Percentiles rank a stretch among this genome's conserved stretches.
These are phyloP conservation scores for Gavialis gangeticus DNA, from an alignment of 2,113 vertebrate species.

Conservation along the genomic window DNA sequence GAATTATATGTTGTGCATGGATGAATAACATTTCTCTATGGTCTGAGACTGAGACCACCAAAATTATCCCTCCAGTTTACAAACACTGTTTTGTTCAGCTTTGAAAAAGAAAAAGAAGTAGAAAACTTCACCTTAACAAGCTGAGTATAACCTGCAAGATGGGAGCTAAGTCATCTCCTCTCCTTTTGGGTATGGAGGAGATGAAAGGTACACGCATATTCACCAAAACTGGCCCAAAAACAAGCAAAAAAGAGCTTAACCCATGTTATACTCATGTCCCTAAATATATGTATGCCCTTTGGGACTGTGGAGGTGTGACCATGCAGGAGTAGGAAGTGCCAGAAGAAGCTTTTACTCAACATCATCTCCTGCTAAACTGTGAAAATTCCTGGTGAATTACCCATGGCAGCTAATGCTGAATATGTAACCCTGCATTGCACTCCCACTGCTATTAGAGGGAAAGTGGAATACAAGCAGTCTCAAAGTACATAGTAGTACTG, in stretches of 20 bases:
- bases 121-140: conserved; percentile 17
- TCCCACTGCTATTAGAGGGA: not conserved
- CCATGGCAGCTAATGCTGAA: not conserved
- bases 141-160: not conserved
- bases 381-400: not conserved
- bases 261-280: not conserved
- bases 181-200: not conserved
- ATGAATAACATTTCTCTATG: conserved; percentile 71
- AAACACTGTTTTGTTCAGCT: conserved; percentile 51
- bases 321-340: not conserved
- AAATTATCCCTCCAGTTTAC: conserved; percentile 63
- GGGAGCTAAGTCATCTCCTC: not conserved
- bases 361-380: not conserved
- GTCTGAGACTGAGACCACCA: conserved; percentile 53
- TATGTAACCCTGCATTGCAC: rapidly evolving
- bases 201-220: not conserved
- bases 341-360: not conserved
- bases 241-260: not conserved
- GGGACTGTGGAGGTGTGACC: not conserved
- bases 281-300: conserved; percentile 4
- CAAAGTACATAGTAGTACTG: not conserved
- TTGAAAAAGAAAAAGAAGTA: not conserved
- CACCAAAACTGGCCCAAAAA: conserved; percentile 2
- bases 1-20: conserved; percentile 69
- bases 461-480: not conserved